Conservation (phyloP, 2,113 vertebrate species). For the Saguinus midas region DNA sequence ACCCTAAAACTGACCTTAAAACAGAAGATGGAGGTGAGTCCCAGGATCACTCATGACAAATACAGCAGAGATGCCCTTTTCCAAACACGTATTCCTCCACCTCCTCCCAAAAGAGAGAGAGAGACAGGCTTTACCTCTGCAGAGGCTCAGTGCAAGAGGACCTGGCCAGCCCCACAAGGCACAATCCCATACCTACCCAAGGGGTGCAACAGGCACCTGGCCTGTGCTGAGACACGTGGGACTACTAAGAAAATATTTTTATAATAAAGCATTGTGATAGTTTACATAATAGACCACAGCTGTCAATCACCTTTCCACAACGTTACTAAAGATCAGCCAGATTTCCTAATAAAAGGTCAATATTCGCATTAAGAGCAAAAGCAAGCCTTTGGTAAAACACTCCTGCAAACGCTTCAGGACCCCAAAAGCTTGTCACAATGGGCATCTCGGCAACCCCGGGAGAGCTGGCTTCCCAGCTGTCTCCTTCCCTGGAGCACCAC, state of each 20-base stretch:
- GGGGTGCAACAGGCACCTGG: not conserved
- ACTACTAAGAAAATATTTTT: rapidly evolving
- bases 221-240: not conserved
- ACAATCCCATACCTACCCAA: not conserved
- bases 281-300: rapidly evolving
- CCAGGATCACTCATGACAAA: not conserved
- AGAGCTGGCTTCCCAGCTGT: not conserved
- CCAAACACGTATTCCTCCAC: not conserved
- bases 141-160: not conserved
- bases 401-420: not conserved
- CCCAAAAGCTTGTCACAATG: not conserved
- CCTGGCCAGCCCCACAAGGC: not conserved
- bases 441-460: not conserved
- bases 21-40: not conserved
- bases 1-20: not conserved
- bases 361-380: not conserved
- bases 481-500: not conserved
- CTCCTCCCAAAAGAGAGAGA: not conserved
- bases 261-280: rapidly evolving
- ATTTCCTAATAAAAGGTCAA: not conserved
- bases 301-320: not conserved
- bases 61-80: not conserved
- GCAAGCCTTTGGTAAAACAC: not conserved
- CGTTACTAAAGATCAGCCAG: not conserved
- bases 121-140: not conserved